Percentiles rank a stretch among this genome's conserved stretches.
Evolutionary conservation across 2,888 invertebrate species (phyloP).

Genomic region (Plusia festucae): DNA sequence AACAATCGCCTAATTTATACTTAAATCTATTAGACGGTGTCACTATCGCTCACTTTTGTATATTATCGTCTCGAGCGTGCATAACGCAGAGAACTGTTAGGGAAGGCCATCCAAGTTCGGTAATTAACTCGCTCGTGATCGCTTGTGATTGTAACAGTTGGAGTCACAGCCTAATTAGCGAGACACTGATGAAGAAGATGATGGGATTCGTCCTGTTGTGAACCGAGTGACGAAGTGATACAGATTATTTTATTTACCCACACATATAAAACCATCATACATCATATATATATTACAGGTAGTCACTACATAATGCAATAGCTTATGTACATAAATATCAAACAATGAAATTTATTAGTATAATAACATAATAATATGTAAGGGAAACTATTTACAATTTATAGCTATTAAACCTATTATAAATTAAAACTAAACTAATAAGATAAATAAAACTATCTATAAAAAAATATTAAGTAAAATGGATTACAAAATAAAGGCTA

Average conservation of each 20-base stretch:
- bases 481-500: no score
- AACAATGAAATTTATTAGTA: no score
- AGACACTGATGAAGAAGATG: slow-evolving; percentile 9
- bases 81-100: slow-evolving; percentile 14
- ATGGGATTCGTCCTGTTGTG: neutral
- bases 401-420: no score
- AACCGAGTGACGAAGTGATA: slow-evolving; percentile 12
- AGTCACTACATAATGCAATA: no score
- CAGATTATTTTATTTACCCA: slow-evolving; percentile 10
- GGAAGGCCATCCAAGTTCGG: slow-evolving; percentile 31
- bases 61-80: slow-evolving; percentile 25
- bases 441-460: no score
- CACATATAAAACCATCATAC: no score
- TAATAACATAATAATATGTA: no score
- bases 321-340: no score
- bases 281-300: no score
- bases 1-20: neutral
- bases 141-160: slow-evolving; percentile 29
- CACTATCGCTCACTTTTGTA: slow-evolving; percentile 25
- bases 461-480: no score
- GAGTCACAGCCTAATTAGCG: slow-evolving; percentile 27
- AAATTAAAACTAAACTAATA: no score
- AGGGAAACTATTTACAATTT: no score
- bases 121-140: slow-evolving; percentile 43
- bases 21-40: neutral